These are phyloP conservation scores for Platypus cylindrus DNA, from an alignment of 2,888 invertebrate species.

Conservation along the genomic window DNA sequence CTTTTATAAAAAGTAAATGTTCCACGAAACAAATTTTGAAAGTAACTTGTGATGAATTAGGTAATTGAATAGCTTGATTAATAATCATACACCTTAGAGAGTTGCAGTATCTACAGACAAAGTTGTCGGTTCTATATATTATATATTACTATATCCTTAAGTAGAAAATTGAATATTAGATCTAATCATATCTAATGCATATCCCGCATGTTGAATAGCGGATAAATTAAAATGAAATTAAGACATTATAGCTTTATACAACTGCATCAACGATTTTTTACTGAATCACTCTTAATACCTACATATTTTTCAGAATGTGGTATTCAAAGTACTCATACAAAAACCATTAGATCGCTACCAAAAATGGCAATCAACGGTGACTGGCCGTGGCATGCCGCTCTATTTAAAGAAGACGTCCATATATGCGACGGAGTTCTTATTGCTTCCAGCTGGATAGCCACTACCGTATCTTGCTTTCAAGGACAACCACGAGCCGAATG, in stretches of 20 bases:
- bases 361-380: conserved; percentile 70
- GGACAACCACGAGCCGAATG: conserved; percentile 81
- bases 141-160: too few species aligned
- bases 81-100: too few species aligned
- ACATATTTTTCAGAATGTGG: conserved; percentile 31
- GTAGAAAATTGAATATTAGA: too few species aligned
- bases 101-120: too few species aligned
- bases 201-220: too few species aligned
- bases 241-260: too few species aligned
- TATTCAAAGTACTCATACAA: conserved; percentile 27
- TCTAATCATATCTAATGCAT: too few species aligned
- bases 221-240: too few species aligned
- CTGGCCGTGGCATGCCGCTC: conserved; percentile 86
- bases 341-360: conserved; percentile 35
- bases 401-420: conserved; percentile 72
- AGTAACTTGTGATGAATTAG: conserved; percentile 64
- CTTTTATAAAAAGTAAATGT: conserved; percentile 66
- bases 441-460: conserved; percentile 71
- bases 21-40: conserved; percentile 64
- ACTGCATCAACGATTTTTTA: too few species aligned
- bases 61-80: conserved; percentile 32
- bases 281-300: too few species aligned
- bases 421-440: conserved; percentile 81
- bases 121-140: too few species aligned
- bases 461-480: conserved; percentile 75